Base-by-base conservation (phyloP, 2,113 vertebrate species). In the Rutilus rutilus region DNA sequence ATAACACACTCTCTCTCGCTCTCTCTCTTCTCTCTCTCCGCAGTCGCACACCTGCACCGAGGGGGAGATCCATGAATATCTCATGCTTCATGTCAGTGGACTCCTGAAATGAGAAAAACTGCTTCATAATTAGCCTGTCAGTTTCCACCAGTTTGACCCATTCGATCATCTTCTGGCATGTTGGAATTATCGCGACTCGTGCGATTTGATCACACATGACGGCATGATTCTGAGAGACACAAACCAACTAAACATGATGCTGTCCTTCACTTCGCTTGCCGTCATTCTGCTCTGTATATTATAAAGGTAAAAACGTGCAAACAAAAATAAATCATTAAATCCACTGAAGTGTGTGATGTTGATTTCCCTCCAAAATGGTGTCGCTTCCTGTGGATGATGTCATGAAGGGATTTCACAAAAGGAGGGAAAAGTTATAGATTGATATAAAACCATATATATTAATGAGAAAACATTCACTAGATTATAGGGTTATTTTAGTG, bases 31-130 rank as follows among this genome's bases (percentile, higher is more conserved):
- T 79, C 47, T 83, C 60, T 64, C 77, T 67, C 75, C 36, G 3
- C 50, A 67, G 15, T 42, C 54, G 36, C 84, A 86, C 86, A 89
- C 88, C 88, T 88, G 87, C 74, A 86, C 79, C 15, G 64, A 50
- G 78, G 54, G 52, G 54, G 71, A 75, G 47, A 69, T 47, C 30
- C 47, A 45, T 78, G 57, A 45, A n/a, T 39, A 79, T 36, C 27
- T 36, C 69, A 42, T 73, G 69, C 39, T 45, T 42, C 11, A 73
- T 45, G 69, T 45, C 69, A 45, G 69, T 25, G 39, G 69, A 45
- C 69, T 42, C 14, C 69, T 73, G 39, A 73, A 69, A 73, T 1
- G 10, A 42, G 39, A n/a, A 45, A 21, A 23, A 45, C 7, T 23
- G 69, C 69, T 73, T 73, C 11, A 73, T 45, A 45, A 45, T 25